Conservation (phyloP, 2,113 vertebrate genomes). For the Lates calcarifer region DNA sequence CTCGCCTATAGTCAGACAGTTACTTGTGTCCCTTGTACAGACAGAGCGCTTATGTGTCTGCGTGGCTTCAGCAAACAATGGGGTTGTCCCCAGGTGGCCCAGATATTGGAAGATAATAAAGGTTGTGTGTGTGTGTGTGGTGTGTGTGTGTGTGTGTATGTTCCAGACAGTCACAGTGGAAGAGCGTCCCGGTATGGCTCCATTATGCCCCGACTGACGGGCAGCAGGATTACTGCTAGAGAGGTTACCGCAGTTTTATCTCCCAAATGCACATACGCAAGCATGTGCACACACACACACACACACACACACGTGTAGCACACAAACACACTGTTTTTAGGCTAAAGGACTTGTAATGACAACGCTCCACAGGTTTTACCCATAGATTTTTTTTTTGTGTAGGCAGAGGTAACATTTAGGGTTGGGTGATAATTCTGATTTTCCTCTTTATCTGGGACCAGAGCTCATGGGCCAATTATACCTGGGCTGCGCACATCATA, state of each 20-base stretch:
- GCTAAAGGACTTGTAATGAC: not conserved
- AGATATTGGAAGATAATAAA: conserved; percentile 56
- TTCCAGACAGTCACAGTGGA: conserved; percentile 47
- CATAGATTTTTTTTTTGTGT: not conserved
- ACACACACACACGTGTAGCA: conserved; percentile 4
- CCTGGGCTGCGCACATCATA: not conserved
- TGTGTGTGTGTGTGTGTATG: conserved; percentile 45
- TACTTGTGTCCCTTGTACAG: conserved; percentile 44
- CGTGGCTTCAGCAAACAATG: conserved; percentile 49
- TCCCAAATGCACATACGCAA: not conserved
- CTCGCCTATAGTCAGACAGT: conserved; percentile 46
- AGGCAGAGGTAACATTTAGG: not conserved
- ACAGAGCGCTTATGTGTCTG: conserved; percentile 33
- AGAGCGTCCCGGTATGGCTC: conserved; percentile 29
- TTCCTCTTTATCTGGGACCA: not conserved
- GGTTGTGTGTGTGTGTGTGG: conserved; percentile 20
- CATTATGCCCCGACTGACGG: conserved; percentile 31
- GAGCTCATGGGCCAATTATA: not conserved
- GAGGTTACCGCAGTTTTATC: conserved; percentile 43
- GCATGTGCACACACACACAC: conserved; percentile 11
- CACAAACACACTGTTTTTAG: not conserved
- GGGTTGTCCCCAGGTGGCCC: conserved; percentile 57
- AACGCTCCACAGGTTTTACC: not conserved
- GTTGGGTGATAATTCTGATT: not conserved
- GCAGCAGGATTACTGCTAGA: conserved; percentile 52